phyloP scores from a whole-genome alignment of 2,888 invertebrate genomes.

The Allolobophora icterica region DNA sequence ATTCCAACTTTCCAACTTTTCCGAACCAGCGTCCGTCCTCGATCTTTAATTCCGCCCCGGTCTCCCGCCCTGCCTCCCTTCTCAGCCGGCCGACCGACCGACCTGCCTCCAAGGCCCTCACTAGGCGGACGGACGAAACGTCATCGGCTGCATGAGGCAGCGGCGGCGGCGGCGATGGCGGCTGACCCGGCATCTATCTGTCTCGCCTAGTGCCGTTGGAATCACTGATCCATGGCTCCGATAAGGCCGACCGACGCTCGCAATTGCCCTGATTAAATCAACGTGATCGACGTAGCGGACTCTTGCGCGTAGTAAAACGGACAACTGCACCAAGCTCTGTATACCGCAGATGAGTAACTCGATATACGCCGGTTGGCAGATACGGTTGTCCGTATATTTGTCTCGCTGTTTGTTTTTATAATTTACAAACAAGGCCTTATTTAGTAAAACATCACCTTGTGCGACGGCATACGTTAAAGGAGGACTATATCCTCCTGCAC shows the following conservation, averaged over 20 bases:
- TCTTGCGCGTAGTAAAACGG: background rate
- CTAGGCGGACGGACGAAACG: background rate
- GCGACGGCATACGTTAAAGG: no score
- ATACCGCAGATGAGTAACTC: background rate
- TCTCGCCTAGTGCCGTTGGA: slow-evolving; percentile 21
- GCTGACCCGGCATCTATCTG: slow-evolving; percentile 18
- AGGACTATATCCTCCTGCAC: no score
- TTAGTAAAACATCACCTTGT: no score
- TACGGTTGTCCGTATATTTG: background rate
- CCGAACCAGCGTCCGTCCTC: background rate
- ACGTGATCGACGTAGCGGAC: slow-evolving; percentile 19
- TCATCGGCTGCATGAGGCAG: background rate
- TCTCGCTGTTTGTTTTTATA: background rate
- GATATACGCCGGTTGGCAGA: background rate
- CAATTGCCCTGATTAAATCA: slow-evolving; percentile 28
- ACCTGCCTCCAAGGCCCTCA: background rate
- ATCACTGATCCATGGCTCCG: slow-evolving; percentile 27
- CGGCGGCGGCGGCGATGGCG: background rate
- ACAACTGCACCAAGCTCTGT: background rate
- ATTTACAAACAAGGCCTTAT: no score
- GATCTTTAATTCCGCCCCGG: slow-evolving; percentile 27
- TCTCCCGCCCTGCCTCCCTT: background rate
- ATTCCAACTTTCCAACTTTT: background rate
- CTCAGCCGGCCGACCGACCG: background rate
- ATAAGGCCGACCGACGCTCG: background rate